These are phyloP conservation scores for Tethea ocularis DNA, from an alignment of 2,888 invertebrate species.

Conservation along the genomic window DNA sequence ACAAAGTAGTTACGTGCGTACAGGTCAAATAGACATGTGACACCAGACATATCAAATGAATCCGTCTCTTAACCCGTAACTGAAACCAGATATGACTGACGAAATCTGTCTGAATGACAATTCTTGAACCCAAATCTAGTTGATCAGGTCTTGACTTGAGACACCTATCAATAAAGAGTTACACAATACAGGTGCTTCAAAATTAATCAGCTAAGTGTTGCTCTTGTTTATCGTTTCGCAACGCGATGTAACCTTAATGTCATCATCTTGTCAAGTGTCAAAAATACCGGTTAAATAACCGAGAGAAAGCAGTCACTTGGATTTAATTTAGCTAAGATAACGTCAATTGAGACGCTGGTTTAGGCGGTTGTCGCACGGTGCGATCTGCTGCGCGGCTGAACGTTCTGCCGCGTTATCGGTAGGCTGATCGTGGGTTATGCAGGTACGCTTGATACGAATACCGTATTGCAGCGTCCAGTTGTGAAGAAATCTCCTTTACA, in stretches of 20 bases:
- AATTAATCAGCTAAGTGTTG: constrained; percentile 16
- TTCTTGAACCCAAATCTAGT: constrained; percentile 5
- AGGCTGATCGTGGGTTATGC: neutral
- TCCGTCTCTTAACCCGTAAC: constrained; percentile 16
- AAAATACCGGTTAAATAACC: constrained; percentile 34
- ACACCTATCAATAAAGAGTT: constrained; percentile 17
- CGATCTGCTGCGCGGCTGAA: neutral
- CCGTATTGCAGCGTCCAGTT: constrained; percentile 1
- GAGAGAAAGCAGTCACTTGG: constrained; percentile 49
- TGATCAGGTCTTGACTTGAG: neutral
- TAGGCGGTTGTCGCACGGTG: constrained; percentile 15
- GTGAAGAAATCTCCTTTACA: neutral
- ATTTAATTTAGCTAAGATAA: constrained; percentile 47
- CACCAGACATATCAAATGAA: constrained; percentile 14
- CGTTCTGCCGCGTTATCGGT: neutral
- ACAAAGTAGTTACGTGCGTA: neutral
- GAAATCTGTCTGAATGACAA: constrained; percentile 12
- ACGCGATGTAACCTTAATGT: constrained; percentile 38
- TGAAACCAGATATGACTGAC: constrained; percentile 13
- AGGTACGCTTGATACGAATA: neutral
- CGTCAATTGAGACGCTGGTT: constrained; percentile 27
- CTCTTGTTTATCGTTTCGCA: constrained; percentile 17
- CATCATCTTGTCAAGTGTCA: constrained; percentile 51
- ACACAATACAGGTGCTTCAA: constrained; percentile 20
- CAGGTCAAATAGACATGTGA: constrained; percentile 7